Evolutionary conservation across 2,888 invertebrate species (phyloP), one percentile per base, ranked within the genome.

Genomic region (Cataglyphis rosenhaueri): DNA sequence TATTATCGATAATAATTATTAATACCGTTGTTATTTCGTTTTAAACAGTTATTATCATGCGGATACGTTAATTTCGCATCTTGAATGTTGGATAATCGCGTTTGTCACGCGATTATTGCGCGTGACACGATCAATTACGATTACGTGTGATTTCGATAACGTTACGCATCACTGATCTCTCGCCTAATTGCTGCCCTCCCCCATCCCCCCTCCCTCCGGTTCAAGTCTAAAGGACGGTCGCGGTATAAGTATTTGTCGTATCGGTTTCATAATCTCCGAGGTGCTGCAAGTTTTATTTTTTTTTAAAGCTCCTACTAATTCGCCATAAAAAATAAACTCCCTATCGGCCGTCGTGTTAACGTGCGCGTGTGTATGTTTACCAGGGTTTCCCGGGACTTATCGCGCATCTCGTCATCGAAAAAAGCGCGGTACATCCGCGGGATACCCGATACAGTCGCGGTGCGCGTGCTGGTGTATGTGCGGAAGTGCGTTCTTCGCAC

Each of bases 271-370:
- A 38, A 48, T 83, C 62, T 82, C 81, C 65, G 81, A 84, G 81
- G 84, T 89, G 89, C 76, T 76, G 89, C 75, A 66, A 89, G 85
- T 52, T 52, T n/a, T 52, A 85, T 84, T 89, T 52, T 87, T 82
- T 89, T 87, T 83, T 76, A 79, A 79, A 79, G 78, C 78, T 79
- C 71, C 71, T 79, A 79, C 71, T 79, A 89, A 81, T 91, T 92
- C 86, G 90, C 91, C 94, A 92, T 94, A 94, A 94, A 94, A 94
- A 94, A 94, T 94, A 94, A 94, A 93, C 92, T 92, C 89, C 92
- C 92, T 93, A 93, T 92, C 82, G 91, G 90, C 92, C 92, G 92
- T 86, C 85, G 86, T 84, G 86, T 85, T 25, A 68, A 61, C 59
- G 75, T 81, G 82, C 79, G 83, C 76, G 73, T 62, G 32, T 61